These are phyloP conservation scores for Loxodonta africana DNA, from an alignment of 2,113 vertebrate species.

Conservation along the genomic window DNA sequence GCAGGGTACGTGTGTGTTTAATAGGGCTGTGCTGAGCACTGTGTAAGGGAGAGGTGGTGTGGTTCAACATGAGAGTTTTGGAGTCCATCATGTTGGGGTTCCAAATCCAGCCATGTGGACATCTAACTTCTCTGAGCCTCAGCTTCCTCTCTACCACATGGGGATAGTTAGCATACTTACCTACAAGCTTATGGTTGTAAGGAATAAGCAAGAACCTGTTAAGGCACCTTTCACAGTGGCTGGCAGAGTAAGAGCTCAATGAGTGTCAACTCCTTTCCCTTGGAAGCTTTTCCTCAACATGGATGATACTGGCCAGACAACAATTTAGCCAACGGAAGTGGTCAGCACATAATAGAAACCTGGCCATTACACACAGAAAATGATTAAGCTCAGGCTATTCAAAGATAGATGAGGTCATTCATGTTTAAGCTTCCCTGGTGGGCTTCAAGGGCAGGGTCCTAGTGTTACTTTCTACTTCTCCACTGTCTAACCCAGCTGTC, in stretches of 20 bases:
- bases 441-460: not conserved
- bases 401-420: not conserved
- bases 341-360: not conserved
- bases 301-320: not conserved
- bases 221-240: no score
- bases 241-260: not conserved
- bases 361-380: not conserved
- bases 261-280: not conserved
- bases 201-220: not conserved
- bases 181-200: not conserved
- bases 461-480: not conserved
- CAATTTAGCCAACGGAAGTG: accelerated
- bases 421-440: not conserved
- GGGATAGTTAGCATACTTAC: no score
- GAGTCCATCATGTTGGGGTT: not conserved
- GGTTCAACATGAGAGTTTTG: not conserved
- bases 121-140: not conserved
- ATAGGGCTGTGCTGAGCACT: not conserved
- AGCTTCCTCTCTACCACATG: not conserved
- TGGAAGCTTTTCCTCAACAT: not conserved
- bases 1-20: not conserved
- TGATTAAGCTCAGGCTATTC: not conserved
- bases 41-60: not conserved
- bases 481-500: not conserved
- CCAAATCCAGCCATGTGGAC: not conserved